Evolutionary conservation across 2,797 vertebrate species (phyloP).

Genomic region (Acipenser oxyrinchus): DNA sequence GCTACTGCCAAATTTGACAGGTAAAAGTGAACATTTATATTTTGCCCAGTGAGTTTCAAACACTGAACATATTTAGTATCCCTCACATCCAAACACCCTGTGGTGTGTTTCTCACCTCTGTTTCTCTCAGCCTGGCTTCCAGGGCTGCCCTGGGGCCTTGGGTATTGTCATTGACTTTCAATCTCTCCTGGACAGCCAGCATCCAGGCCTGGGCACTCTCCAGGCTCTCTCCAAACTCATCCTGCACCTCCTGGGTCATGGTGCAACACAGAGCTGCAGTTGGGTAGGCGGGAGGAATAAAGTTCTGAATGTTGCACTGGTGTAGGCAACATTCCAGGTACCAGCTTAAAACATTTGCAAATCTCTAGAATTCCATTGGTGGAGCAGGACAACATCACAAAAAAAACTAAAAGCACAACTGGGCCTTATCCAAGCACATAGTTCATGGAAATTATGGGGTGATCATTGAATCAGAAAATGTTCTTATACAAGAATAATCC

Average conservation of each 20-base stretch:
- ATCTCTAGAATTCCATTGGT: background rate
- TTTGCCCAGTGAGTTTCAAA: too few species aligned
- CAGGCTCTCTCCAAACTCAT: constrained; percentile 71
- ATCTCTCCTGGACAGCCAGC: constrained; percentile 69
- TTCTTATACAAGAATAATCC: too few species aligned
- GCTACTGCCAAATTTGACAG: too few species aligned
- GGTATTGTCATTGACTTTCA: constrained; percentile 81
- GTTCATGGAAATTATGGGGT: too few species aligned
- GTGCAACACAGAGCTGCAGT: constrained; percentile 41
- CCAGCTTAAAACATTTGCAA: background rate
- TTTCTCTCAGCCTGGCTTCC: constrained; percentile 78
- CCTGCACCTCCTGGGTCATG: constrained; percentile 81
- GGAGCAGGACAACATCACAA: background rate
- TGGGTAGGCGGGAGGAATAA: background rate
- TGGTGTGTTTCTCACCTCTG: constrained; percentile 63
- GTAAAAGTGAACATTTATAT: too few species aligned
- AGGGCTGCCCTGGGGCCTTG: constrained; percentile 76
- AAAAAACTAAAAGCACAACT: background rate
- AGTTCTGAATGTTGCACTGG: background rate
- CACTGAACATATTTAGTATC: too few species aligned
- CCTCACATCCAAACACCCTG: too few species aligned
- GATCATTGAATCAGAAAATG: too few species aligned
- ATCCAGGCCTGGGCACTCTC: constrained; percentile 80
- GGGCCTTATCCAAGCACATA: background rate
- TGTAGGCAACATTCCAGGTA: background rate